Percentiles rank a stretch among this genome's conserved stretches.
Conservation (phyloP, 2,113 vertebrate species). For the Peromyscus californicus region DNA sequence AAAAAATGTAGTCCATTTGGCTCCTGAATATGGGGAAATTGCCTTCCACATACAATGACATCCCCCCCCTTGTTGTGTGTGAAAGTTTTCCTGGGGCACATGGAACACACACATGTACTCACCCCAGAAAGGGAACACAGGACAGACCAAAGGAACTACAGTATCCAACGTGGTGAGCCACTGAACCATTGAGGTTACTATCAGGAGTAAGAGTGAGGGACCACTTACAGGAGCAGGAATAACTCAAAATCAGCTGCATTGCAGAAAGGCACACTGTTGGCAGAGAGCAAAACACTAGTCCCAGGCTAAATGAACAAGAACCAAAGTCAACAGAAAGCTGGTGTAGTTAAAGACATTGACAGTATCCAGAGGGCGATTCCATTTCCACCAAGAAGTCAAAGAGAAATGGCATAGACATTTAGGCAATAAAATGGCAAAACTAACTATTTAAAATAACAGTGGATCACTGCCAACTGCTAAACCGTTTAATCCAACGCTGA, state of each 20-base stretch:
- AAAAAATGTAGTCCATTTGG: conserved; percentile 16
- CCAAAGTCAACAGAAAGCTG: neutral
- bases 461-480: neutral
- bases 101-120: neutral
- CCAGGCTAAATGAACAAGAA: conserved; percentile 61
- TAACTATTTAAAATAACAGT: conserved; percentile 3
- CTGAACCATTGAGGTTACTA: neutral
- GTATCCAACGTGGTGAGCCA: neutral
- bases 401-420: conserved; percentile 4
- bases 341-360: neutral
- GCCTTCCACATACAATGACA: conserved; percentile 43
- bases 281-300: conserved; percentile 60
- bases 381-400: conserved; percentile 36
- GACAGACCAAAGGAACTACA: neutral
- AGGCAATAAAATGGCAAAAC: conserved; percentile 34
- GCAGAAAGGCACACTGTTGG: conserved; percentile 18
- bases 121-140: neutral
- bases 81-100: neutral
- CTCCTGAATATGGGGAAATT: conserved; percentile 48
- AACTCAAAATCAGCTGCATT: neutral
- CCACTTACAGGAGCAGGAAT: neutral
- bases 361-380: conserved; percentile 19
- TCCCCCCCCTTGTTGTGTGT: neutral
- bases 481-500: neutral
- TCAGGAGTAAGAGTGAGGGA: neutral